Evolutionary conservation across 1,140 invertebrate genomes (phyloP), one percentile per base, ranked within the genome.

Genomic region (Aporrectodea caliginosa): DNA sequence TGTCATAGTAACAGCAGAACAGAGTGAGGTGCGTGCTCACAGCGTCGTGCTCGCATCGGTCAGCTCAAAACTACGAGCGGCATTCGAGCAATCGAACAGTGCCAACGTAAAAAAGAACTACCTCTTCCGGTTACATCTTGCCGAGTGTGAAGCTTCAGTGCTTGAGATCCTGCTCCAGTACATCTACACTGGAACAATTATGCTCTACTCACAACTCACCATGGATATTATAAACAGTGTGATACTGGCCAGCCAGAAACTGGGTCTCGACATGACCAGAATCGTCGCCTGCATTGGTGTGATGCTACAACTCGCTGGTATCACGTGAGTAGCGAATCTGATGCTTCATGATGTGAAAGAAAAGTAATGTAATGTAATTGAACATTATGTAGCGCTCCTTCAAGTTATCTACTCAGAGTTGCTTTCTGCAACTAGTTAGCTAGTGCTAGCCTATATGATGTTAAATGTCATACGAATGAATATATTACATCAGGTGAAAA

Each of bases 101-200:
- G n/a, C 34, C 1, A 43, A 16, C 1, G 27, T 32, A 68, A 1
- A n/a, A 76, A 29, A 29, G 6, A 43, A 76, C 33, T 58, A 27
- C 22, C 16, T 29, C 22, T 76, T 43, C 31, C 29, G 43, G 2
- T 58, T 76, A 43, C 33, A 29, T 29, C n/a, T 68, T 68, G 75
- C 33, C 16, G 75, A 76, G 14, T 76, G 75, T 68, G 33, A 32
- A 29, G 12, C 0, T 6, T 35, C 33, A 29, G 22, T n/a, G 1
- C 22, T 76, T 27, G 22, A 58, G 43, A 30, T 30, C 2, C 29
- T 76, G 16, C 29, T 76, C 6, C 75, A 76, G 35, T 76, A 43
- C 43, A 43, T 76, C 29, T 76, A 76, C 75, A 76, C 75, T 1
- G 75, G 75, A 30, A 1, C 75, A 22, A 29, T 72, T 72, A 27